Evolutionary conservation across 2,888 invertebrate genomes (phyloP).

Genomic region (Eudasyphora cyanicolor): DNA sequence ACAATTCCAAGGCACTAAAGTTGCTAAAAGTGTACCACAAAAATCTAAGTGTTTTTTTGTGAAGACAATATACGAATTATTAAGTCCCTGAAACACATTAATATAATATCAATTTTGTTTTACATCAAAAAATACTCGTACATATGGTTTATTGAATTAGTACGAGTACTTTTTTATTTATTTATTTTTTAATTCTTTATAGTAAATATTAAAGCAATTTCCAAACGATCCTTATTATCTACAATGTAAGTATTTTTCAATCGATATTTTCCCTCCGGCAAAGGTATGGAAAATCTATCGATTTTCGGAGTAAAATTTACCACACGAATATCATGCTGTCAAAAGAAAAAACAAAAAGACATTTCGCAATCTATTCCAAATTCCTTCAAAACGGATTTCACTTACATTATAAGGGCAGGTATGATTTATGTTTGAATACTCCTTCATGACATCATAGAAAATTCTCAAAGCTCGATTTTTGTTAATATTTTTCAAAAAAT

Average conservation of each 20-base stretch:
- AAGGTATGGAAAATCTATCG: neutral
- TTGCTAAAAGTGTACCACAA: too few relatives aligned
- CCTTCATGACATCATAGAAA: neutral
- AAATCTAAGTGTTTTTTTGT: too few relatives aligned
- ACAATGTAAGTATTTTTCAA: neutral
- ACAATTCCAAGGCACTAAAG: too few relatives aligned
- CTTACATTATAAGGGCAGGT: constrained; percentile 23
- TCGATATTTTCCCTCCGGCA: neutral
- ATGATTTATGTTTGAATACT: neutral
- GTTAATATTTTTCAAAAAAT: constrained; percentile 5
- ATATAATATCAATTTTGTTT: too few relatives aligned
- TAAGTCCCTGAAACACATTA: too few relatives aligned
- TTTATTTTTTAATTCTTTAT: neutral
- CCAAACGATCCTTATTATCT: neutral
- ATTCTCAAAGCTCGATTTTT: neutral
- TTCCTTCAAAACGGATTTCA: too few relatives aligned
- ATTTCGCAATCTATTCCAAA: too few relatives aligned
- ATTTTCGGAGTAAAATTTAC: too few relatives aligned
- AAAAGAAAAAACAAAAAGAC: too few relatives aligned
- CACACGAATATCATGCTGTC: neutral
- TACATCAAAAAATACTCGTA: too few relatives aligned
- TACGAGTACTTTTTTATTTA: neutral
- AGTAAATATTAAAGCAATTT: neutral
- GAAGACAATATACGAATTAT: too few relatives aligned
- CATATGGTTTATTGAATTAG: too few relatives aligned